These are phyloP conservation scores for Cryptotis parvus DNA, from an alignment of 2,113 vertebrate species.

Conservation along the genomic window DNA sequence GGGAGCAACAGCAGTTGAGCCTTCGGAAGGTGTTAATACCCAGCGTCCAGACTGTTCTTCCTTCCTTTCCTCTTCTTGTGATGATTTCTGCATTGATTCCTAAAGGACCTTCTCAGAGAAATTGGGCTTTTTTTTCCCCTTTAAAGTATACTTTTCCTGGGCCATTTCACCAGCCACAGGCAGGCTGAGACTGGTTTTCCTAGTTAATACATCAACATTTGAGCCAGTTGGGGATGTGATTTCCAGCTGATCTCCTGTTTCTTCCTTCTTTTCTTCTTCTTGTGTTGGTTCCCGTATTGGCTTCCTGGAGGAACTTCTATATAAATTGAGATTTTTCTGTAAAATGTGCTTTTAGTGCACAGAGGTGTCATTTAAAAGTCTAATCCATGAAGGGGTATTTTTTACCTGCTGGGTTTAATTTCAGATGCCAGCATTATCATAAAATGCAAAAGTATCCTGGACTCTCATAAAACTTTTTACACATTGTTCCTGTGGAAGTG, in stretches of 20 bases:
- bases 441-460: conserved; percentile 59
- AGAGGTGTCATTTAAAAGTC: conserved; percentile 61
- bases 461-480: conserved; percentile 26
- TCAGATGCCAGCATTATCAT: conserved; percentile 56
- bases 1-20: too few species aligned
- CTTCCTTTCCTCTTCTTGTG: too few species aligned
- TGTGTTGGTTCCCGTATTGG: conserved; percentile 70
- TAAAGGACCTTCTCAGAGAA: too few species aligned
- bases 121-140: too few species aligned
- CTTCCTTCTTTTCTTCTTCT: conserved; percentile 37
- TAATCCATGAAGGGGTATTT: conserved; percentile 55
- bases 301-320: conserved; percentile 64
- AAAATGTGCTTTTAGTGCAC: conserved; percentile 48
- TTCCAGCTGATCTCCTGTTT: not conserved
- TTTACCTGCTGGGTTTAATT: conserved; percentile 74
- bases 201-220: not conserved
- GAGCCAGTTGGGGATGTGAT: not conserved
- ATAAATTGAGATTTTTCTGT: conserved; percentile 46
- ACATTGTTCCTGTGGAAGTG: conserved; percentile 33
- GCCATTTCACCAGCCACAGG: not conserved
- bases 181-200: not conserved
- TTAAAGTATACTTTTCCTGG: too few species aligned
- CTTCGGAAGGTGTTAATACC: too few species aligned
- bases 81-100: too few species aligned
- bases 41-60: too few species aligned